Conservation (phyloP, 2,888 invertebrate genomes). For the Ephialtes manifestator region DNA sequence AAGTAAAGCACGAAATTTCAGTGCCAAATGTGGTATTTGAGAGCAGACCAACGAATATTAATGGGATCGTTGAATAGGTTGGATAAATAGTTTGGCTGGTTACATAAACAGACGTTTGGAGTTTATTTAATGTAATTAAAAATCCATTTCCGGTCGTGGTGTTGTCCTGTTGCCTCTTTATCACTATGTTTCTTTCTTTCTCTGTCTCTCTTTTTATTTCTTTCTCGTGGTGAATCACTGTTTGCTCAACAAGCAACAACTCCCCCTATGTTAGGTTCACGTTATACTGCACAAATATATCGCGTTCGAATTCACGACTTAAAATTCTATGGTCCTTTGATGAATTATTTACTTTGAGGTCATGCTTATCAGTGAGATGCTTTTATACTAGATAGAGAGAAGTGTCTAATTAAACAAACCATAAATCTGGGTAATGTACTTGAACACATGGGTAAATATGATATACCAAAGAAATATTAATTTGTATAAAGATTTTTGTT, state of each 20-base stretch:
- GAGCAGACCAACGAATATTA: neutral
- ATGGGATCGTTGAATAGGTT: neutral
- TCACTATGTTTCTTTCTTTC: neutral
- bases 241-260: neutral
- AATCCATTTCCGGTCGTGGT: constrained; percentile 8
- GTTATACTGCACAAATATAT: neutral
- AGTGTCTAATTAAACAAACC: no score
- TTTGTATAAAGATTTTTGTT: no score
- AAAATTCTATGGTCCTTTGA: neutral
- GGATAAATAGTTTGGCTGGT: neutral
- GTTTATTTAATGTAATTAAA: constrained; percentile 11
- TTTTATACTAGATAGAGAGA: no score
- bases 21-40: neutral
- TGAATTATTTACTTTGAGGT: neutral
- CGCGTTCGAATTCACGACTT: neutral
- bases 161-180: neutral
- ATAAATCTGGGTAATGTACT: no score
- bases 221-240: neutral
- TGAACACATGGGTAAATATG: no score
- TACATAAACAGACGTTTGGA: neutral
- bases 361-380: neutral
- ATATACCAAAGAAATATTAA: no score
- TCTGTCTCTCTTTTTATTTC: neutral
- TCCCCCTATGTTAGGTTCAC: neutral
- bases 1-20: neutral